These are phyloP conservation scores for Leucoma salicis DNA, from an alignment of 2,888 invertebrate genomes.

Conservation along the genomic window DNA sequence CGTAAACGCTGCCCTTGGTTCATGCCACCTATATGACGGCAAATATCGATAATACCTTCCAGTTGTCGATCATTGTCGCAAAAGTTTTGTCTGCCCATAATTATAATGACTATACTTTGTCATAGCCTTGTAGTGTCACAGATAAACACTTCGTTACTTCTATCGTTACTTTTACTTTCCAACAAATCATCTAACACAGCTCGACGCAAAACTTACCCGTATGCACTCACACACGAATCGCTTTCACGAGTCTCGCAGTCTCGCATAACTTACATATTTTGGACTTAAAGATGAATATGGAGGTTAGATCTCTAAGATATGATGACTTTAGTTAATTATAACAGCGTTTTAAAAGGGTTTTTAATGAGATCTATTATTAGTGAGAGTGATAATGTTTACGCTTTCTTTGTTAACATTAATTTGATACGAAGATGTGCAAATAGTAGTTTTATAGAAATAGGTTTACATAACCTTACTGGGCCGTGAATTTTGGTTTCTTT, in stretches of 20 bases:
- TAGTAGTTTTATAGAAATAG: no score
- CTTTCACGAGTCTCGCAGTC: conserved; percentile 45
- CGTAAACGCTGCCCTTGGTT: no score
- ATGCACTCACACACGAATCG: conserved; percentile 33
- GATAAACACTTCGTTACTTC: no score
- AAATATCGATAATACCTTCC: no score
- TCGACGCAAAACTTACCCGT: conserved; percentile 23
- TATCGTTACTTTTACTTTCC: not conserved
- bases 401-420: conserved; percentile 7
- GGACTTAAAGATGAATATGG: conserved; percentile 10
- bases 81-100: no score
- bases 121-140: no score
- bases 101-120: no score
- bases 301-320: conserved; percentile 15
- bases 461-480: no score
- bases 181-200: conserved; percentile 16
- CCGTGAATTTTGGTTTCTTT: no score
- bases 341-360: conserved; percentile 7
- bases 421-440: not conserved
- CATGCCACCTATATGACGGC: no score
- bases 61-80: no score
- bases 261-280: conserved; percentile 34
- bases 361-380: conserved; percentile 11
- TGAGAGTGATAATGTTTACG: conserved; percentile 11
- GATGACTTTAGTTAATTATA: conserved; percentile 7